Percentiles rank a stretch among this genome's conserved stretches.
Evolutionary conservation across 2,797 vertebrate species (phyloP).

Genomic region (Notamacropus eugenii): DNA sequence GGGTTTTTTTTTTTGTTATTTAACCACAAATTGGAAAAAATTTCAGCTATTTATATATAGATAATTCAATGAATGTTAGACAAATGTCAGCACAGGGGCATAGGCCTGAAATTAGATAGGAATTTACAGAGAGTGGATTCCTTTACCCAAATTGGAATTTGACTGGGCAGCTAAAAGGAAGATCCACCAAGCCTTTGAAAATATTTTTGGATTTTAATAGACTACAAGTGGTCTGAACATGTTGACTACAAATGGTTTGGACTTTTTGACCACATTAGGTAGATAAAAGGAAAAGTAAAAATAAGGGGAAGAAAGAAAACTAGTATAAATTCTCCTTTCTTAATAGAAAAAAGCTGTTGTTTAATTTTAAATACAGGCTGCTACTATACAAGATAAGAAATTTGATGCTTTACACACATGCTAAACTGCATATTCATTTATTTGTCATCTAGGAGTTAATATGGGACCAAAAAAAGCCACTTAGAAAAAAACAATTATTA

Average conservation of each 20-base stretch:
- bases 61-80: background rate
- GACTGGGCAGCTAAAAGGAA: conserved; percentile 1
- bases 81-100: conserved; percentile 39
- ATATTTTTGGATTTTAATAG: background rate
- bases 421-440: conserved; percentile 72
- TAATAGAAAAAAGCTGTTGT: conserved; percentile 2
- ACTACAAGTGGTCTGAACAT: conserved; percentile 5
- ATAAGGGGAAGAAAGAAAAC: background rate
- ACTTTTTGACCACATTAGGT: background rate
- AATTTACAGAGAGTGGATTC: conserved; percentile 37
- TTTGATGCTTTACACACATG: conserved; percentile 61
- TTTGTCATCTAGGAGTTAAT: conserved; percentile 71
- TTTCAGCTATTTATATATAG: conserved; percentile 27
- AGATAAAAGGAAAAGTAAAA: background rate
- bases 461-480: conserved; percentile 70
- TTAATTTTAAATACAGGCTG: conserved; percentile 58
- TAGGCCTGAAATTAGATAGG: conserved; percentile 41
- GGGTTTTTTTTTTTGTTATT: conserved; percentile 39
- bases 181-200: conserved; percentile 2
- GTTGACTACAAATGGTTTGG: conserved; percentile 5
- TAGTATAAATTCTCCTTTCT: background rate
- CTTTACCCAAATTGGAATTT: conserved; percentile 29
- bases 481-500: conserved; percentile 68
- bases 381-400: conserved; percentile 57
- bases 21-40: background rate